Evolutionary conservation across 2,888 invertebrate species (phyloP), one percentile per base, ranked within the genome.

Genomic region (Aleiodes leptofemur): DNA sequence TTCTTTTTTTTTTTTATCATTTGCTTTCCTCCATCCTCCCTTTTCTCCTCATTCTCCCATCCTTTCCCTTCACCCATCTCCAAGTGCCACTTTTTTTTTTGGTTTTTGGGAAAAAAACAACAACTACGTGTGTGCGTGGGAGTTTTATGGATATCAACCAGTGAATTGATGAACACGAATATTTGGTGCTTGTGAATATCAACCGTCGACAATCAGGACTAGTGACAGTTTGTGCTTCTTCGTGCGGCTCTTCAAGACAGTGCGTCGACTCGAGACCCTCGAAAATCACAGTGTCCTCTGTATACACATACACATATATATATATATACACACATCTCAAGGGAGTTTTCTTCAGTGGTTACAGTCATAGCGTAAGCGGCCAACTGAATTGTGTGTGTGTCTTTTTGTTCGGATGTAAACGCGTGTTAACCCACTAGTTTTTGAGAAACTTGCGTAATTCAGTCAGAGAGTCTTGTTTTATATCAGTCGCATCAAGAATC

Each of bases 1-100:
- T 66, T 79, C 78, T 77, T 78, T 78, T 79, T 82, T 79, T 79
- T 79, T 77, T 78, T 78, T 79, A 81, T 23, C 79, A 79, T 76
- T 78, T 76, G 75, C 78, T 76, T 72, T 74, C 74, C 78, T 64
- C 71, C 50, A 77, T 72, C 53, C 50, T 23, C 73, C 75, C 74
- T 76, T 69, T 61, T 72, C 77, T 76, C 23, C 6, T n/a, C 23
- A 6, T 43, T 43, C 8, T 7, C 43, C 13, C 11, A 48, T 48
- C 43, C 34, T 43, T 48, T 43, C 8, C 8, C 43, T 43, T 43
- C 43, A 3, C 43, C 43, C 3, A 43, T 43, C 43, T 43, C 11
- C 43, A 9, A 43, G 3, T 11, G 9, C 38, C 6, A 38, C 38
- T 11, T 8, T 9, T 8, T 9, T 9, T 43, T 43, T 43, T 43